Evolutionary conservation across 2,113 vertebrate species (phyloP), one percentile per base, ranked within the genome.

Genomic region (Pteruthius melanotis): DNA sequence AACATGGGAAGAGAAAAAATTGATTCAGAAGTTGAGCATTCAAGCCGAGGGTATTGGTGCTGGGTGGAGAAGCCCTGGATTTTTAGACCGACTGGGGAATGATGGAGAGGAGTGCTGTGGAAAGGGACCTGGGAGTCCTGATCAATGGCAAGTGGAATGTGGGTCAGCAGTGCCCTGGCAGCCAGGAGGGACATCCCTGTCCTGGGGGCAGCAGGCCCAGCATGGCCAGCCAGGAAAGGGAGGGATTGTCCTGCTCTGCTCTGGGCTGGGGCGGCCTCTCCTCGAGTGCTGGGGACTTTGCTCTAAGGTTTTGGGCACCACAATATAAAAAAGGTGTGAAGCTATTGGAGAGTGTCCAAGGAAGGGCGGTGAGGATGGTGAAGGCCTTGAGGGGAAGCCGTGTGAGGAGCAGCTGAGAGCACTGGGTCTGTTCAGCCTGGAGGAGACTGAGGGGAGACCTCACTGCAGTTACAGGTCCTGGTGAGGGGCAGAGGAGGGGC

Each of bases 91-190:
- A 3, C 17, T 37, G 31, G 19, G 33, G 14, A 44, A 15, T 44
- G 54, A 15, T 37, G 45, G 30, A 39, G 42, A 20, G 35, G 33
- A 37, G 37, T 44, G 53, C 27, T 33, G 8, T 33, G 19, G 27
- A 27, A 39, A 23, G 12, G 22, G n/a, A 2, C 37, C 33, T 33
- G 45, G 26, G 10, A 1, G 1, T 53, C 22, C 15, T 37, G 1
- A 14, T 52, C 0, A 0, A 1, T 69, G 72, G 33, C 1, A 0
- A 10, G 15, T 7, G 44, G 53, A 68, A 37, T 4, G 1, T 12
- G 26, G 33, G 44, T 5, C 61, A 77, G 71, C 61, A 42, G 37
- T 22, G 61, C 11, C 61, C 31, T 50, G 83, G 37, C 26, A 76
- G 37, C 72, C 72, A 44, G 33, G 39, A 53, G 45, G 18, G 33